Evolutionary conservation across 1,140 invertebrate genomes (phyloP).

Genomic region (Aricia agestis): DNA sequence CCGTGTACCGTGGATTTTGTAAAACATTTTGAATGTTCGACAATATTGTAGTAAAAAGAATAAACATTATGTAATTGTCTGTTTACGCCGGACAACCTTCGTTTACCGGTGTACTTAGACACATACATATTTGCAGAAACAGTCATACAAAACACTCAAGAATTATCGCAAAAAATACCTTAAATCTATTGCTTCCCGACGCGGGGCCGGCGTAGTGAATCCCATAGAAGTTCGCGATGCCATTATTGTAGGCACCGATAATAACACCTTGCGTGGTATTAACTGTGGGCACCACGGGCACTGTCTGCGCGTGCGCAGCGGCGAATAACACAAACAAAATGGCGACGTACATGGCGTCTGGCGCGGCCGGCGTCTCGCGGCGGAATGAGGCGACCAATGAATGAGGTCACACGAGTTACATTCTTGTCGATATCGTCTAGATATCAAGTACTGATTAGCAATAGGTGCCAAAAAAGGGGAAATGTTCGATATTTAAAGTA

Average conservation of each 20-base stretch:
- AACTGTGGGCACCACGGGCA: not conserved
- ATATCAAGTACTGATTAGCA: too few relatives aligned
- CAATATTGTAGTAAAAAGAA: too few relatives aligned
- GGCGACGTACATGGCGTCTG: not conserved
- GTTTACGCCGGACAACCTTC: too few relatives aligned
- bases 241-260: not conserved
- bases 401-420: too few relatives aligned
- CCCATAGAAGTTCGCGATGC: not conserved
- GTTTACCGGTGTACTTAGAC: too few relatives aligned
- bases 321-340: not conserved
- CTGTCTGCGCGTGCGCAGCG: constrained; percentile 4
- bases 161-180: not conserved
- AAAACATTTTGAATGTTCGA: too few relatives aligned
- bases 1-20: too few relatives aligned
- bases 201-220: not conserved
- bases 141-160: too few relatives aligned
- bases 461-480: too few relatives aligned
- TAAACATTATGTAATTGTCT: too few relatives aligned
- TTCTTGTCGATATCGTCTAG: too few relatives aligned
- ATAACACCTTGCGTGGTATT: constrained; percentile 4
- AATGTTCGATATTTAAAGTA: too few relatives aligned
- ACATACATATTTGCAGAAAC: not conserved
- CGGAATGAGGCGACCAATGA: not conserved
- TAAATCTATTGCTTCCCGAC: not conserved
- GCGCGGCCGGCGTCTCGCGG: not conserved